Conservation (phyloP, 2,113 vertebrate genomes). For the Amphiprion percula region DNA sequence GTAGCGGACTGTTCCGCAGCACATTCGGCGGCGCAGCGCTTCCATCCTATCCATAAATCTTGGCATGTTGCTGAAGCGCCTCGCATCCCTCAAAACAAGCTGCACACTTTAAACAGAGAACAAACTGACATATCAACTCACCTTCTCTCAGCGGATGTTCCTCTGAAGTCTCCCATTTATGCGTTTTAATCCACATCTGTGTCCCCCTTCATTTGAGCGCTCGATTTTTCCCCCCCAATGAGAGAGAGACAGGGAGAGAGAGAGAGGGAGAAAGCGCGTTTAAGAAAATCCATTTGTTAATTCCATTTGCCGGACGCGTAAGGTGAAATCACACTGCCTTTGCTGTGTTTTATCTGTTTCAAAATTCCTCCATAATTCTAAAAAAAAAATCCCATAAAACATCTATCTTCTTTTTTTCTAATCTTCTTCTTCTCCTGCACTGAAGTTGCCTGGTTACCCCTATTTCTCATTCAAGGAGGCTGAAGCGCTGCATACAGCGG, state of each 20-base stretch:
- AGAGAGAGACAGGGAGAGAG: conserved; percentile 33
- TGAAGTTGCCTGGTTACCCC: conserved; percentile 83
- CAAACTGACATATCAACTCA: conserved; percentile 61
- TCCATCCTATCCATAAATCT: conserved; percentile 68
- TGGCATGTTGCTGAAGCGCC: conserved; percentile 45
- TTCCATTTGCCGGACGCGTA: conserved; percentile 75
- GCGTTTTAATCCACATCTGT: conserved; percentile 79
- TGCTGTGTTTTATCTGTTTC: conserved; percentile 35
- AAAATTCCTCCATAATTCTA: conserved; percentile 54
- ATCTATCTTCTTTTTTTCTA: conserved; percentile 29
- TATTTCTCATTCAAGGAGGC: conserved; percentile 79
- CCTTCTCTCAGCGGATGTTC: conserved; percentile 65
- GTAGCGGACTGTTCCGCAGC: conserved; percentile 55
- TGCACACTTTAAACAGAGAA: conserved; percentile 24
- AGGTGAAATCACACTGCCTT: conserved; percentile 69
- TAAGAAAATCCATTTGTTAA: conserved; percentile 80
- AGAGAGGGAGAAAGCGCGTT: conserved; percentile 48
- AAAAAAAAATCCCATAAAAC: conserved; percentile 43
- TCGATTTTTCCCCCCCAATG: conserved; percentile 55
- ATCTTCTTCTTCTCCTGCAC: conserved; percentile 49
- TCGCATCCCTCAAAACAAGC: conserved; percentile 53
- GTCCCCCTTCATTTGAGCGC: conserved; percentile 72
- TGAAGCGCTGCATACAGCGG: conserved; percentile 77
- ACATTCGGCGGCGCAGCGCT: conserved; percentile 47
- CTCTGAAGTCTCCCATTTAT: conserved; percentile 70